phyloP scores from a whole-genome alignment of 2,113 vertebrate species.

The Tragelaphus scriptus region DNA sequence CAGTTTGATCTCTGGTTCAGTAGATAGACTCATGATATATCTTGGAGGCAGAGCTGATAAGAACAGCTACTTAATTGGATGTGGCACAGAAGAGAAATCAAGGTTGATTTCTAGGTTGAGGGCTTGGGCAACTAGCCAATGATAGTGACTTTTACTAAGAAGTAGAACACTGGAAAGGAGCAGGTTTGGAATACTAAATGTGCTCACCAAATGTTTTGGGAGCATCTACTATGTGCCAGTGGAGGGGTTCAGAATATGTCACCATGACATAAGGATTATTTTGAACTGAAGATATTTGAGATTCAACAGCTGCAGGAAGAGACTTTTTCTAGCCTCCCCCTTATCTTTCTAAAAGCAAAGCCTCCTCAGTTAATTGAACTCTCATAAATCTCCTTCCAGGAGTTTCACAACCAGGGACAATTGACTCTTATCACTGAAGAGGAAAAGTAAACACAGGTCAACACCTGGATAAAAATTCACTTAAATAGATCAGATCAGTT shows the following conservation, averaged over 20 bases:
- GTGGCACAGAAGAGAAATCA: not conserved
- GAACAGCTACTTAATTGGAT: not conserved
- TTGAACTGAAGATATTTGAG: slow-evolving; percentile 4
- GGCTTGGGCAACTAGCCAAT: not conserved
- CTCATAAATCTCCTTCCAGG: not conserved
- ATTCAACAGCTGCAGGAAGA: not conserved
- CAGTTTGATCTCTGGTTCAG: not conserved
- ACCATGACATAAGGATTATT: not conserved
- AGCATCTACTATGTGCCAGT: not conserved
- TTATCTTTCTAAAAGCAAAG: slow-evolving; percentile 36
- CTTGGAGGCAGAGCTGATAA: not conserved
- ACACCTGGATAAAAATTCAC: not conserved
- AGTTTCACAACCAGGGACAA: slow-evolving; percentile 10
- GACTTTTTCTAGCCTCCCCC: not conserved
- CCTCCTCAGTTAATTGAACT: not conserved
- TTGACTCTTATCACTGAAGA: slow-evolving; percentile 17
- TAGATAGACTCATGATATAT: not conserved
- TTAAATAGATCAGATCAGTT: not conserved
- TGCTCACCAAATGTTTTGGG: not conserved
- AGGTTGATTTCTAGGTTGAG: not conserved
- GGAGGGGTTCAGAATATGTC: not conserved
- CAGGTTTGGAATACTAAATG: not conserved
- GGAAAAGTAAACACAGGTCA: not conserved
- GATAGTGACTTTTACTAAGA: not conserved
- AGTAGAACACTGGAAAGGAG: not conserved